Evolutionary conservation across 1,140 invertebrate genomes (phyloP).

Genomic region (Oryctes rhinoceros): DNA sequence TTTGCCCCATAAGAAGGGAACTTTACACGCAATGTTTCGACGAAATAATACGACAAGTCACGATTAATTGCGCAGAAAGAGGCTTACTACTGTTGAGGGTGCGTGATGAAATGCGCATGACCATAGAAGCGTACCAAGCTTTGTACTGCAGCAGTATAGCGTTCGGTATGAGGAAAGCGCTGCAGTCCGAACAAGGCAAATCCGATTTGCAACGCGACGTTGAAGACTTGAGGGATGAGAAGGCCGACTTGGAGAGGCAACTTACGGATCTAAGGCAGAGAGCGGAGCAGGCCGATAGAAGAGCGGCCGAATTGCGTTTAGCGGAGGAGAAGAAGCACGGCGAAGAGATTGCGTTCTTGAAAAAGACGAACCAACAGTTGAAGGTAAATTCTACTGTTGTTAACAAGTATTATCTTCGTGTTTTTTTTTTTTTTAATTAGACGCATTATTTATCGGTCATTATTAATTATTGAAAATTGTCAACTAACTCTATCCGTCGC

Average conservation of each 20-base stretch:
- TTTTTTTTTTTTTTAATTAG: no score
- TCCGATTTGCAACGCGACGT: conserved; percentile 70
- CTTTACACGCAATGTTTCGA: conserved; percentile 98
- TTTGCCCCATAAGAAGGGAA: conserved; percentile 93
- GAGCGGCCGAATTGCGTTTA: conserved; percentile 82
- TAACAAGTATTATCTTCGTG: no score
- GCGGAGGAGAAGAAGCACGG: conserved; percentile 91
- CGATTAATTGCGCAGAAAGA: conserved; percentile 96
- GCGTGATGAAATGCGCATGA: conserved; percentile 95
- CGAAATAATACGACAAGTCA: conserved; percentile 93
- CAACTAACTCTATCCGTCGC: no score
- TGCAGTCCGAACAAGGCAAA: conserved; percentile 81
- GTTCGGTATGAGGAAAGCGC: conserved; percentile 97
- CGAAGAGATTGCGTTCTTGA: conserved; percentile 90
- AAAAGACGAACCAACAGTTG: conserved; percentile 92
- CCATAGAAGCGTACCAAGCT: conserved; percentile 91
- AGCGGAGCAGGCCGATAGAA: conserved; percentile 84
- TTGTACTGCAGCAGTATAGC: conserved; percentile 97
- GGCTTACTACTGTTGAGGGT: conserved; percentile 92
- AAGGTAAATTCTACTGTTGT: conserved; percentile 69
- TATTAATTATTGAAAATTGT: no score
- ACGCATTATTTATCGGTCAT: no score
- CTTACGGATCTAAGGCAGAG: conserved; percentile 84
- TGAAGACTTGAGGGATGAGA: conserved; percentile 69
- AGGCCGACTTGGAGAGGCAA: conserved; percentile 77